Base-by-base conservation (phyloP, 1,140 invertebrate genomes). In the Scylla paramamosain region DNA sequence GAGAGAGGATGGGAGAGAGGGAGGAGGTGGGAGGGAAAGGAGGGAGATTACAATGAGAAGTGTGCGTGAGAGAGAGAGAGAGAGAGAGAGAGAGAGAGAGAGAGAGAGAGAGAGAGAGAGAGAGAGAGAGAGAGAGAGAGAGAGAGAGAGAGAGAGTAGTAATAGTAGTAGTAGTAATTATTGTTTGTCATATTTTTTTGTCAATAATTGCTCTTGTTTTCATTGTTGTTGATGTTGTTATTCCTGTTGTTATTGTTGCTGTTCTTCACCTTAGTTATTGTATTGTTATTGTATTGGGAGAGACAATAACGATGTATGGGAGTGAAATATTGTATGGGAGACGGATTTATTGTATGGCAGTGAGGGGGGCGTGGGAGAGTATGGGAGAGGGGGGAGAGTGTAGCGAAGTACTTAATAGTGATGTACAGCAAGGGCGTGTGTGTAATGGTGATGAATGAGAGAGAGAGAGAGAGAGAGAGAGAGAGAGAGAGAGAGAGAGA, bases 401-500 rank as follows among this genome's bases (percentile, higher is more conserved):
- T 16, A 25, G 86, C 0, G 86, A 28, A 77, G 67, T n/a, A 77
- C 67, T 77, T 77, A 77, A 77, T 77, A 77, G 67, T 77, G 67
- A 77, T n/a, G 67, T n/a, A 77, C n/a, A 20, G 67, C n/a, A 77
- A 20, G 67, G 8, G 67, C 52, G 52, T 77, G 67, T 77, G 67
- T 77, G 67, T 77, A 77, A 77, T 77, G 67, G 67, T 77, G 67
- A 77, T 77, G 86, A 28, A 88, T 39, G 45, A 31, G 86, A 88
- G 86, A 88, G 86, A 46, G 45, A 46, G 45, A 46, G 86, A 46
- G 86, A 88, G 86, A 46, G 45, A 46, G 45, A 46, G 86, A 88
- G 86, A 88, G 86, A 88, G 86, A 88, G 86, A 88, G 45, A 88
- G 86, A 88, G 45, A 88, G 67, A 77, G 67, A 88, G 86, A 88